phyloP scores from a whole-genome alignment of 2,888 invertebrate species.

The Coleophora deauratella region DNA sequence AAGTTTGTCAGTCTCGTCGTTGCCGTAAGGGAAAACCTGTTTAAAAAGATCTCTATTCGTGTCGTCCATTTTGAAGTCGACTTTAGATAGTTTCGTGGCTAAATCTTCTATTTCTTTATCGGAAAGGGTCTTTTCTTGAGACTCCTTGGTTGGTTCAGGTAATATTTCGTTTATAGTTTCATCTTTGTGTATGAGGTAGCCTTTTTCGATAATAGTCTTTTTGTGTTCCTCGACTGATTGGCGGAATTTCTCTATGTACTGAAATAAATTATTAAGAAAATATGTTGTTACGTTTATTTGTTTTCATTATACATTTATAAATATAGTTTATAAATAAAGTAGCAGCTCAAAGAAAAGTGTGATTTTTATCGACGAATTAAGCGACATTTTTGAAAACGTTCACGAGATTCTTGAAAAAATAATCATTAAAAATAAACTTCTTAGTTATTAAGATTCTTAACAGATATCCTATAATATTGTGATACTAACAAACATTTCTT shows the following conservation, averaged over 20 bases:
- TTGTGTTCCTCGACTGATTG: conserved; percentile 42
- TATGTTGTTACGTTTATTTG: too few relatives aligned
- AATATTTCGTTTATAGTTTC: conserved; percentile 34
- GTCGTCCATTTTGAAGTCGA: conserved; percentile 3
- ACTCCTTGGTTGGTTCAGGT: conserved; percentile 31
- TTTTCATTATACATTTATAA: too few relatives aligned
- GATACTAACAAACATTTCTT: too few relatives aligned
- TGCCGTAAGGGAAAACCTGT: conserved; percentile 47
- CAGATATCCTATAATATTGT: too few relatives aligned
- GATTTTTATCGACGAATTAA: too few relatives aligned
- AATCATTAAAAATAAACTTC: too few relatives aligned
- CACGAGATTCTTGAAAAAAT: too few relatives aligned
- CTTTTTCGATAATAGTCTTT: conserved; percentile 35
- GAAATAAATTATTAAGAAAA: conserved; percentile 18
- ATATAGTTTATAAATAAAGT: too few relatives aligned
- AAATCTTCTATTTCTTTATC: conserved; percentile 5
- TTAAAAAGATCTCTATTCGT: conserved; percentile 10
- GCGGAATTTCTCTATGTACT: conserved; percentile 53
- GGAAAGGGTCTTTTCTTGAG: background rate
- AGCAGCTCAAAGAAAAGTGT: too few relatives aligned
- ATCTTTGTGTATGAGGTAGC: conserved; percentile 36
- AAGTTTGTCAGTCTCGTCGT: conserved; percentile 19
- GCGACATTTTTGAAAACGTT: too few relatives aligned
- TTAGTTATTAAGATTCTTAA: too few relatives aligned
- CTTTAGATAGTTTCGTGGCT: conserved; percentile 1